phyloP scores from a whole-genome alignment of 1,140 invertebrate genomes.

The Camponotus floridanus region DNA sequence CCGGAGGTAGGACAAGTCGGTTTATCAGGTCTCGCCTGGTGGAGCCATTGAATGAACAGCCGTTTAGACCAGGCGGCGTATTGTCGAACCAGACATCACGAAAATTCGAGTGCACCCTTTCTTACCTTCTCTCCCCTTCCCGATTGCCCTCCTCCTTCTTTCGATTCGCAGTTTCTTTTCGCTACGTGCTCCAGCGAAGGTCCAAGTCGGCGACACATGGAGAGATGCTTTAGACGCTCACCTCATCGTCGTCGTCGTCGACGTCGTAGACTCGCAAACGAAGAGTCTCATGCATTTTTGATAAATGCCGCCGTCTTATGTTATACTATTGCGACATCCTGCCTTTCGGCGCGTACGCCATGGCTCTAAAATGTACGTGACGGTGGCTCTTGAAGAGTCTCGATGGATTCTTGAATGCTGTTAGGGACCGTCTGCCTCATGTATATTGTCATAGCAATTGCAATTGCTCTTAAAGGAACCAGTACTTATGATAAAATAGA shows the following conservation, averaged over 20 bases:
- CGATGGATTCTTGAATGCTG: constrained; percentile 33
- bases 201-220: constrained; percentile 31
- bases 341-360: constrained; percentile 19
- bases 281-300: constrained; percentile 72
- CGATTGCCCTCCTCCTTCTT: neutral
- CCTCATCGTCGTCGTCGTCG: constrained; percentile 38
- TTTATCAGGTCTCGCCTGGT: constrained; percentile 78
- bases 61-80: constrained; percentile 76
- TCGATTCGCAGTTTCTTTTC: constrained; percentile 26
- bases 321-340: constrained; percentile 22
- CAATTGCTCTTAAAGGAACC: constrained; percentile 28
- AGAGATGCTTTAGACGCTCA: constrained; percentile 39
- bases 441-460: constrained; percentile 4
- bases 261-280: constrained; percentile 52
- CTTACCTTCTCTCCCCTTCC: no score
- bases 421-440: constrained; percentile 37
- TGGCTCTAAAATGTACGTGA: constrained; percentile 57
- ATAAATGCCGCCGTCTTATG: constrained; percentile 56
- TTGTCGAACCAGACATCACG: constrained; percentile 75
- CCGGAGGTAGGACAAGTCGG: constrained; percentile 72
- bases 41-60: constrained; percentile 77
- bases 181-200: constrained; percentile 26
- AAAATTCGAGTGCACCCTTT: constrained; percentile 67
- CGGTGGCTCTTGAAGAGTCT: constrained; percentile 57
- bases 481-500: constrained; percentile 20